Base-by-base conservation (phyloP, 2,797 vertebrate species). In the Cirrhinus molitorella region DNA sequence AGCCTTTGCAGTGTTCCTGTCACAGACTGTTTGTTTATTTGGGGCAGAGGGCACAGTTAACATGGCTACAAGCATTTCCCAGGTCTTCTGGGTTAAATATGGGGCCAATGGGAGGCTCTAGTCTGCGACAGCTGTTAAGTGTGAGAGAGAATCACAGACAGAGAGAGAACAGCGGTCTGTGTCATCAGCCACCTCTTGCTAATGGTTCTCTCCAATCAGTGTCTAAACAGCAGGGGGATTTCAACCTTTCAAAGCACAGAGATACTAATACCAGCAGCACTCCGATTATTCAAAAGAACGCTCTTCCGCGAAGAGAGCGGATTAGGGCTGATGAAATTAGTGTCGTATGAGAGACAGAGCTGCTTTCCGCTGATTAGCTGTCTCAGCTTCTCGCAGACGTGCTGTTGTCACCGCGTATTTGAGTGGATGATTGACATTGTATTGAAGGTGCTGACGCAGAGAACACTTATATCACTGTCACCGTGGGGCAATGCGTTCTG, bases 131-230 rank as follows among this genome's bases (percentile, higher is more conserved):
- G 88, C 88, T 85, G 85, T 55, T 65, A 74, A 47, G 31, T 84
- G 76, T 67, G 65, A 83, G 61, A 80, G 4, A 45, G 79, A 85
- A 25, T 70, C 63, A 88, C 83, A 75, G 72, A 75, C 75, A 82
- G n/a, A 85, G 80, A 43, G n/a, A 57, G 55, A 80, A 61, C 4
- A 19, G 45, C 5, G 13, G 25, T 23, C 40, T 14, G 66, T 63
- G 67, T 61, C 66, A 72, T 65, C 31, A 80, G 40, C 43, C 34
- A 66, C 5, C 40, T 59, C 57, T 55, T 83, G 86, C 87, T 86
- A 88, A 90, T 85, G 71, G 80, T 88, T 83, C 70, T 61, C 77
- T 85, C 81, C 86, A 91, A 90, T 78, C 89, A 86, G 88, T 43
- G 80, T 72, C 51, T 53, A 72, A 80, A 85, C 87, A 83, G 85